Conservation (phyloP, 2,888 invertebrate species). For the Hofmannophila pseudospretella region DNA sequence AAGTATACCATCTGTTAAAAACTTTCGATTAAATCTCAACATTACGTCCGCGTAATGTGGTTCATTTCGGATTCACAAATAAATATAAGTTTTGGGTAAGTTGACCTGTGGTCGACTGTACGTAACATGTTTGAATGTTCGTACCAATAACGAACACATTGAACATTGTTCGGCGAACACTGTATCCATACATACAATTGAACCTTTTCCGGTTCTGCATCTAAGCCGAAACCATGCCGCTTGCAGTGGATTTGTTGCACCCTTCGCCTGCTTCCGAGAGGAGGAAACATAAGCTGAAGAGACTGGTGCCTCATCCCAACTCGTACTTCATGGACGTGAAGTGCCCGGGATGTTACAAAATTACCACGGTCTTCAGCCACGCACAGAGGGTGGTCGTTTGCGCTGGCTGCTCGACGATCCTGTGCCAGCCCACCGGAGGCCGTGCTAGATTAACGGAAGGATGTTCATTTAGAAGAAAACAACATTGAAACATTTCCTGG, state of each 20-base stretch:
- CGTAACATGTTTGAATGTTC: no score
- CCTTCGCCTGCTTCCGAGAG: conserved; percentile 97
- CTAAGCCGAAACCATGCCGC: conserved; percentile 79
- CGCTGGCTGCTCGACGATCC: conserved; percentile 98
- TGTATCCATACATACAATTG: no score
- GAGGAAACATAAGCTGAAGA: conserved; percentile 96
- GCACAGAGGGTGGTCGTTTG: conserved; percentile 99
- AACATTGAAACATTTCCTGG: conserved; percentile 83
- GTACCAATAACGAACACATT: no score
- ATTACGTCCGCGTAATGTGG: no score
- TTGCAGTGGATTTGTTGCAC: conserved; percentile 98
- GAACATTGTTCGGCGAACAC: no score
- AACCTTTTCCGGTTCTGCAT: conserved; percentile 79
- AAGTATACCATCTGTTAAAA: no score
- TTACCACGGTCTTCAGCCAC: conserved; percentile 99
- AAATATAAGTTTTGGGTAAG: no score
- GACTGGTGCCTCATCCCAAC: conserved; percentile 99
- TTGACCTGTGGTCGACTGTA: no score
- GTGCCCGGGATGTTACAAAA: conserved; percentile 99
- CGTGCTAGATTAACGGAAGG: conserved; percentile 98
- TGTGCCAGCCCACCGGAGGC: conserved; percentile 99
- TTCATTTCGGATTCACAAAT: no score
- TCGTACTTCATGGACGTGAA: conserved; percentile 99
- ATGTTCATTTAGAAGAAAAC: conserved; percentile 98
- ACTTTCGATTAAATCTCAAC: no score